Percentiles rank a stretch among this genome's conserved stretches.
Evolutionary conservation across 2,113 vertebrate genomes (phyloP).

Genomic region (Lipophrys pholis): DNA sequence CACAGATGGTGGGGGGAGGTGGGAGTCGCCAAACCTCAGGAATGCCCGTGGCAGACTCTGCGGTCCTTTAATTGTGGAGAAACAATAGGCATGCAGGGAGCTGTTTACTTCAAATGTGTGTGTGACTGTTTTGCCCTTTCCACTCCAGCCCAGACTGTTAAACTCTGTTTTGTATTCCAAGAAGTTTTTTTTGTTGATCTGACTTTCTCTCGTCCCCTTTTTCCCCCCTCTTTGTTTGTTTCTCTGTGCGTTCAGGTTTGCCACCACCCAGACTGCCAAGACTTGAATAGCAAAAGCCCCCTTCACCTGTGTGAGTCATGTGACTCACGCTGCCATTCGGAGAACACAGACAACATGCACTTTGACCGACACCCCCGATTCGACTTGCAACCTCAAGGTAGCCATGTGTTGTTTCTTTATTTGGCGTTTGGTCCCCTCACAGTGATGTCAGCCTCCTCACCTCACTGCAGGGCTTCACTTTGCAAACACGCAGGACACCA

Average conservation of each 20-base stretch:
- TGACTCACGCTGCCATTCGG: slow-evolving; percentile 87
- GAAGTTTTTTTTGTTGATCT: neutral
- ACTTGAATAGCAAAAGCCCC: slow-evolving; percentile 86
- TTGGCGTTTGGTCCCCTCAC: slow-evolving; percentile 2
- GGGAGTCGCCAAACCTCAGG: slow-evolving; percentile 56
- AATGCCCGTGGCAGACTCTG: slow-evolving; percentile 49
- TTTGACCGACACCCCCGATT: slow-evolving; percentile 91
- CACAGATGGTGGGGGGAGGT: slow-evolving; percentile 55
- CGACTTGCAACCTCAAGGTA: slow-evolving; percentile 91
- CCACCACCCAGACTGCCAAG: slow-evolving; percentile 90
- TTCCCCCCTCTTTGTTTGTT: slow-evolving; percentile 49
- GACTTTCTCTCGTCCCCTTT: slow-evolving; percentile 1
- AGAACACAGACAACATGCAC: slow-evolving; percentile 85
- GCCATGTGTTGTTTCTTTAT: slow-evolving; percentile 5
- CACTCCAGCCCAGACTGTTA: neutral
- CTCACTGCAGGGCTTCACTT: slow-evolving; percentile 26
- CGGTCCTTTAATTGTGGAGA: slow-evolving; percentile 41
- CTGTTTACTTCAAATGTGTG: slow-evolving; percentile 36
- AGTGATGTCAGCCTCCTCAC: slow-evolving; percentile 21
- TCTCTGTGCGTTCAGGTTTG: slow-evolving; percentile 85
- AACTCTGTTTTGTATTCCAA: no score
- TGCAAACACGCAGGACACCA: slow-evolving; percentile 23
- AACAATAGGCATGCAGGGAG: slow-evolving; percentile 54
- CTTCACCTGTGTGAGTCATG: slow-evolving; percentile 91
- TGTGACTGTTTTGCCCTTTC: slow-evolving; percentile 45